A percentile compares a stretch with the other conserved stretches of the same genome.
Evolutionary conservation across 2,113 vertebrate genomes (phyloP).

Genomic region (Centrocercus urophasianus): DNA sequence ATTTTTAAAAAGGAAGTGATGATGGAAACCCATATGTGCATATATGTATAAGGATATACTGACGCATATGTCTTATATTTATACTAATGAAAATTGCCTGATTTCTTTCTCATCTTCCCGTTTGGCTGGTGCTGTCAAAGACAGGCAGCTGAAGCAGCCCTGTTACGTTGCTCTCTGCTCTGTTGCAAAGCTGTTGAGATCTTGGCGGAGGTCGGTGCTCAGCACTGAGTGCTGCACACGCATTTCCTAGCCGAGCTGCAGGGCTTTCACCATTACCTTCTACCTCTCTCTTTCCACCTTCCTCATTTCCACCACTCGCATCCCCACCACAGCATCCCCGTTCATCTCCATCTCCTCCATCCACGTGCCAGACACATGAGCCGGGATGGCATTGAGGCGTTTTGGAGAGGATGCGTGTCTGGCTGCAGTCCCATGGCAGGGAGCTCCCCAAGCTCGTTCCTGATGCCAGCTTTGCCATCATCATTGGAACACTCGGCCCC

Average conservation of each 20-base stretch:
- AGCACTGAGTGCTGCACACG: neutral
- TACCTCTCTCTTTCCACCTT: neutral
- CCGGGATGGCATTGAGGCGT: neutral
- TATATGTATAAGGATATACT: neutral
- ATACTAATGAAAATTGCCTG: neutral
- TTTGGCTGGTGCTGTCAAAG: neutral
- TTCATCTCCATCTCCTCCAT: neutral
- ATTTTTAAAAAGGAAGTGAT: neutral
- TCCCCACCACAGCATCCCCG: fast-evolving
- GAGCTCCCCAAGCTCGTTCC: neutral
- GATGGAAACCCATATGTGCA: neutral
- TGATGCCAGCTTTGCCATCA: fast-evolving
- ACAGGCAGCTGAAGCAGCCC: fast-evolving
- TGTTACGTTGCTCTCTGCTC: neutral
- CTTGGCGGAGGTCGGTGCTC: neutral
- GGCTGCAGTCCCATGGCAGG: fast-evolving
- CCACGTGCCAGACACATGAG: fast-evolving
- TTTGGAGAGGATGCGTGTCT: neutral
- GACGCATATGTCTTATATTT: neutral
- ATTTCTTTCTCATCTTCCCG: neutral
- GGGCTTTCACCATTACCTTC: neutral
- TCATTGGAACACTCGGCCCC: neutral
- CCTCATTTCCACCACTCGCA: fast-evolving
- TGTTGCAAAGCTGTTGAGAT: neutral
- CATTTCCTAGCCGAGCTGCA: neutral